phyloP scores from a whole-genome alignment of 2,888 invertebrate species.

The Sturmia bella region DNA sequence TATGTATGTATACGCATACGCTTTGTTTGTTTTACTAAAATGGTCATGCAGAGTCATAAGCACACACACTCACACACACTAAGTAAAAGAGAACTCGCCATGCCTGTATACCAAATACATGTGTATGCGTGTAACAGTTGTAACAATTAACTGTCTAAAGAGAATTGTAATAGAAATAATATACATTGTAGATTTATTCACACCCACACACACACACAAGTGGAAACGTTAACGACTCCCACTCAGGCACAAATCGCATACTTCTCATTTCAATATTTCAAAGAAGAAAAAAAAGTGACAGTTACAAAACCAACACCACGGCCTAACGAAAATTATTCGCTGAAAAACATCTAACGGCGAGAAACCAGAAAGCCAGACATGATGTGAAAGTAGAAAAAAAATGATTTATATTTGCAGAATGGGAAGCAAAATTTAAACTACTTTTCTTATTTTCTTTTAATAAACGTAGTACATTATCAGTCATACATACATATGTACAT shows the following conservation, averaged over 20 bases:
- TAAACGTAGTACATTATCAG: neutral
- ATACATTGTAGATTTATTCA: neutral
- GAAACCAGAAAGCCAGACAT: slow-evolving; percentile 10
- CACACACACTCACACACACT: neutral
- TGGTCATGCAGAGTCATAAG: neutral
- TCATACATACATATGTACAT: no score
- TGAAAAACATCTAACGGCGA: slow-evolving; percentile 17
- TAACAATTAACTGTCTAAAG: slow-evolving; percentile 66
- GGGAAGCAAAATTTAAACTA: slow-evolving; percentile 26
- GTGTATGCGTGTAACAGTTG: slow-evolving; percentile 29
- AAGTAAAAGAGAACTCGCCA: neutral
- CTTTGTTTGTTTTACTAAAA: neutral
- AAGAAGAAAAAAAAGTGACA: neutral
- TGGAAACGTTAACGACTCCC: neutral
- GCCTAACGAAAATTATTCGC: slow-evolving; percentile 6
- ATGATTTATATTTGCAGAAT: slow-evolving; percentile 15
- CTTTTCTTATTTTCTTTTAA: slow-evolving; percentile 21
- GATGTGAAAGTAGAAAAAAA: slow-evolving; percentile 14
- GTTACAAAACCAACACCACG: slow-evolving; percentile 18
- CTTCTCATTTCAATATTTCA: slow-evolving; percentile 44
- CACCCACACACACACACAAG: slow-evolving; percentile 3
- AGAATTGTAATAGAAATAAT: slow-evolving; percentile 57
- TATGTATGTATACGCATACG: slow-evolving; percentile 9
- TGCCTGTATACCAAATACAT: slow-evolving; percentile 2
- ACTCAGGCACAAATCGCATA: slow-evolving; percentile 30